phyloP scores from a whole-genome alignment of 2,797 vertebrate species.

The Paguma larvata region DNA sequence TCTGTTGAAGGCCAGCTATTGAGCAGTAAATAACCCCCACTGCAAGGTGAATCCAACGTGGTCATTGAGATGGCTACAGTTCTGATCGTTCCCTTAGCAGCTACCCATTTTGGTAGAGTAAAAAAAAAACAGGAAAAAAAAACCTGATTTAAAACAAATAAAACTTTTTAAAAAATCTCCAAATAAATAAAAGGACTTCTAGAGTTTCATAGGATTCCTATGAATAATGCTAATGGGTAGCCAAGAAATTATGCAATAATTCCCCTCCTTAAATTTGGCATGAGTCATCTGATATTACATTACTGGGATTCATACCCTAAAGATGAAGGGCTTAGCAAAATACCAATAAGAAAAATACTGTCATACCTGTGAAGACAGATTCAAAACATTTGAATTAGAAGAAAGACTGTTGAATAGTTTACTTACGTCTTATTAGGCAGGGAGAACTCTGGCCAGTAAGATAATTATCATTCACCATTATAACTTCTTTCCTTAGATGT shows the following conservation, averaged over 20 bases:
- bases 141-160: neutral
- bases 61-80: accelerated
- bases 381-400: conserved; percentile 9
- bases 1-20: neutral
- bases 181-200: conserved; percentile 1
- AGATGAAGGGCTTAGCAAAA: neutral
- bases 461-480: neutral
- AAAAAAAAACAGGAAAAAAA: neutral
- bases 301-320: neutral
- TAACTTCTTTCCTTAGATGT: neutral
- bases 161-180: conserved; percentile 22
- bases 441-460: neutral
- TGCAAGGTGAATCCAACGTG: neutral
- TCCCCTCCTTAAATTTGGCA: neutral
- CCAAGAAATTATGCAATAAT: neutral
- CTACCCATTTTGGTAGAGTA: neutral
- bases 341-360: neutral
- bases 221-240: neutral
- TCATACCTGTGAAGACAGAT: neutral
- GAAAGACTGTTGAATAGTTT: neutral
- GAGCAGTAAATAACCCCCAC: neutral
- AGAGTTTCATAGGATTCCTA: neutral
- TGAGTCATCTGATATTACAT: neutral
- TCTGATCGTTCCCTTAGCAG: neutral
- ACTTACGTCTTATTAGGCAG: neutral